Evolutionary conservation across 2,888 invertebrate species (phyloP), one percentile per base, ranked within the genome.

Genomic region (Scaptomyza cyrtandrae): DNA sequence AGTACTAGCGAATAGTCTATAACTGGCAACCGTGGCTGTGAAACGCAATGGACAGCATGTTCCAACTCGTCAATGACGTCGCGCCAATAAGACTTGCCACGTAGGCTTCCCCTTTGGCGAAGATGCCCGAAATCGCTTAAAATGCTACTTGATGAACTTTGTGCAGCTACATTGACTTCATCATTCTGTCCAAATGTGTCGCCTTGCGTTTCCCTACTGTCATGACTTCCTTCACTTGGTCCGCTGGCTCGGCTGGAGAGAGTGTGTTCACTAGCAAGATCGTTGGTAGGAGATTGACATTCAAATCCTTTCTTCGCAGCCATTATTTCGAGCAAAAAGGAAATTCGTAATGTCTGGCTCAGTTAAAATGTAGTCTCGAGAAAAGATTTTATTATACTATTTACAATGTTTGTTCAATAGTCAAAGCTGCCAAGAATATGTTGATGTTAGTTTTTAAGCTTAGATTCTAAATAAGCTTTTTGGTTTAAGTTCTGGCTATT

Each of bases 1-100:
- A 92, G 50, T 0, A 90, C 86, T n/a, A 87, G 48, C 0, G 91
- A 90, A 41, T 89, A 91, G 56, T 92, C 91, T 10, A 86, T 73
- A 27, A 71, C 48, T 2, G 85, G 85, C 27, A 85, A 43, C 13
- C 63, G 86, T 9, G 86, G 88, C 35, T 68, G 60, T 2, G 70
- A 57, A 10, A 53, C 59, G 9, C 89, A 81, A 2, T 76, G 71
- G 6, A 88, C 74, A 0, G 64, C 65, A 35, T 66, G 69, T 50
- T 91, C 91, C 16, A 92, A 88, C 31, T 91, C 89, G 1, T 81
- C 55, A 7, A 91, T 85, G 2, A 90, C 87, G 3, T 78, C 65
- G 24, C 78, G 71, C 92, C 92, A 92, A 64, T 91, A 90, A 0
- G 75, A 50, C 54, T 86, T 80, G 24, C 82, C 69, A 5, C 35